Conservation (phyloP, 2,888 invertebrate species). For the Agapetus fuscipes region DNA sequence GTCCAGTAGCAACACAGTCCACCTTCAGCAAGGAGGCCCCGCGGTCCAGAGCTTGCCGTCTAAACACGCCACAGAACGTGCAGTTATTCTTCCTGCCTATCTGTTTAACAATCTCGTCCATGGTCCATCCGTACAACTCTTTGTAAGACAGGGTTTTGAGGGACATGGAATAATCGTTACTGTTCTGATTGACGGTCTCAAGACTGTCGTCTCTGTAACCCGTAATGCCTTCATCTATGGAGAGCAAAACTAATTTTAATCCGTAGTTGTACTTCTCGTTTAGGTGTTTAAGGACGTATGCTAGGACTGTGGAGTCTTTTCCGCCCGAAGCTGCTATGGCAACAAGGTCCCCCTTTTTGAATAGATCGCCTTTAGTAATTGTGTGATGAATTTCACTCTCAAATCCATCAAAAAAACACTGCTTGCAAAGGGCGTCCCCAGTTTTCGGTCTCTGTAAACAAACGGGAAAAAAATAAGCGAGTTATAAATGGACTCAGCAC, state of each 20-base stretch:
- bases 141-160: constrained; percentile 93
- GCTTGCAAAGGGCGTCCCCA: constrained; percentile 84
- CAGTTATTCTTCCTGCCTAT: constrained; percentile 90
- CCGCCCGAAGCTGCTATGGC: constrained; percentile 92
- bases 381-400: constrained; percentile 94
- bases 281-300: constrained; percentile 82
- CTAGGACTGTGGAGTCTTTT: constrained; percentile 96
- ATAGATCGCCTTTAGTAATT: constrained; percentile 70
- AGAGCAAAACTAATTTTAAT: constrained; percentile 78
- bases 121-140: constrained; percentile 98
- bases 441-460: constrained; percentile 77
- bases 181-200: constrained; percentile 91
- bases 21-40: constrained; percentile 84
- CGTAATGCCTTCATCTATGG: constrained; percentile 98
- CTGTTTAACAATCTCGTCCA: constrained; percentile 93
- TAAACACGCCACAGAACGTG: constrained; percentile 91
- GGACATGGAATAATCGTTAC: constrained; percentile 87
- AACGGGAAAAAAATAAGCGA: too few relatives aligned
- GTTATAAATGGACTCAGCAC: too few relatives aligned
- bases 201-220: constrained; percentile 93
- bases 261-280: constrained; percentile 89
- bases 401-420: constrained; percentile 89
- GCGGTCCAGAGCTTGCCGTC: constrained; percentile 91
- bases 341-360: constrained; percentile 73
- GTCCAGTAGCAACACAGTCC: constrained; percentile 92